These are phyloP conservation scores for Herpailurus yagouaroundi DNA, from an alignment of 2,113 vertebrate genomes.

Conservation along the genomic window DNA sequence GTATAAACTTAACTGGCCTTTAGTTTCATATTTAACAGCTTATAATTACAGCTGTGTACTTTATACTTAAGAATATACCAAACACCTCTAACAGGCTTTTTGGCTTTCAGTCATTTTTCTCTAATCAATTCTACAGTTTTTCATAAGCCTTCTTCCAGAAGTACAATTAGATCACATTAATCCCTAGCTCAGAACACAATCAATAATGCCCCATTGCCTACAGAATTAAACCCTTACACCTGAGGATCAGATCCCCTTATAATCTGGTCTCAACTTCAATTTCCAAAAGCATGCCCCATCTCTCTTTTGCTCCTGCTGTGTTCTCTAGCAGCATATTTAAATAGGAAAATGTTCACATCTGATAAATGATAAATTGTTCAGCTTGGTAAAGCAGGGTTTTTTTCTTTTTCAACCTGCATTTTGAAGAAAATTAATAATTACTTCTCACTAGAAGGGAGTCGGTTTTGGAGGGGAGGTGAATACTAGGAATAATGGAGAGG, in stretches of 20 bases:
- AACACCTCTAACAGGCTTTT: neutral
- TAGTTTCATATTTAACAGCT: neutral
- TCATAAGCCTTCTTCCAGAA: constrained; percentile 11
- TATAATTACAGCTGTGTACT: neutral
- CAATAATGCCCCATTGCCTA: constrained; percentile 10
- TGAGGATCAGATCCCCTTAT: constrained; percentile 18
- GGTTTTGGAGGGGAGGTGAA: neutral
- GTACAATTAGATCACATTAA: constrained; percentile 55
- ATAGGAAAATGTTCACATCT: neutral
- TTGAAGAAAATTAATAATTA: neutral
- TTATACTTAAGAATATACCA: neutral
- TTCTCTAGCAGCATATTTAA: neutral
- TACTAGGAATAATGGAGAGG: neutral
- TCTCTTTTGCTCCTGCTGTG: neutral
- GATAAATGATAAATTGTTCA: neutral
- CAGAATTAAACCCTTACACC: neutral
- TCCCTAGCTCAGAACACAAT: constrained; percentile 41
- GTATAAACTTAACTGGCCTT: neutral
- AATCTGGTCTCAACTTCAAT: constrained; percentile 27
- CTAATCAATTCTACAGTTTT: constrained; percentile 24
- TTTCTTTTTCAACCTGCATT: neutral
- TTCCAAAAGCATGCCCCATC: neutral
- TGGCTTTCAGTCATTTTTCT: neutral
- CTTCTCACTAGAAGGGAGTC: accelerated
- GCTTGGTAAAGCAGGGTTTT: neutral